Conservation (phyloP, 2,113 vertebrate genomes). For the Arothron firmamentum region DNA sequence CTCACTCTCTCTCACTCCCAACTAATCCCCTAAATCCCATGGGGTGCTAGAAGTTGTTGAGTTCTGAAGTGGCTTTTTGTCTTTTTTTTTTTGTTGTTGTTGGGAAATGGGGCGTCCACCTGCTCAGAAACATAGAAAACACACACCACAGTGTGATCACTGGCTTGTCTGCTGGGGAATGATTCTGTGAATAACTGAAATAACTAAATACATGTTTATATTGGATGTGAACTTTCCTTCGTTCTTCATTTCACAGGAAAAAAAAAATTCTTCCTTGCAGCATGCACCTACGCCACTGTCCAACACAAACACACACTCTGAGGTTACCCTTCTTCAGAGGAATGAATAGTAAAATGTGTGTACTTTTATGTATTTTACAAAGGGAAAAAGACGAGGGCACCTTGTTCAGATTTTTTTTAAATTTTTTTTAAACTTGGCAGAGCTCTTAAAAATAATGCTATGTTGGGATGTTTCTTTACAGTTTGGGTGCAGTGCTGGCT, state of each 20-base stretch:
- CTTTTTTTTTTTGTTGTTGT: slow-evolving; percentile 49
- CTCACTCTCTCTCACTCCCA: slow-evolving; percentile 51
- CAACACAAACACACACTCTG: too few species aligned
- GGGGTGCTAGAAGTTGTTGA: slow-evolving; percentile 59
- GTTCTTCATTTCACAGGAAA: slow-evolving; percentile 1
- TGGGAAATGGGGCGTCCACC: slow-evolving; percentile 66
- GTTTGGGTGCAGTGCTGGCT: too few species aligned
- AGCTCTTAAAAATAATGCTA: too few species aligned
- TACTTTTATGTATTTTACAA: too few species aligned
- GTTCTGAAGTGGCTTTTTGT: slow-evolving; percentile 71
- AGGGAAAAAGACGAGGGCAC: background rate
- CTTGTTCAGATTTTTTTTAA: too few species aligned
- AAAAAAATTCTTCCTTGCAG: background rate
- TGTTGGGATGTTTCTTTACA: too few species aligned
- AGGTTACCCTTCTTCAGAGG: background rate
- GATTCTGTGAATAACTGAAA: slow-evolving; percentile 10
- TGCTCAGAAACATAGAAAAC: slow-evolving; percentile 52
- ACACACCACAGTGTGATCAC: background rate
- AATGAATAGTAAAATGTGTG: too few species aligned
- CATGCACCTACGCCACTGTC: too few species aligned
- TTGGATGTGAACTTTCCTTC: background rate
- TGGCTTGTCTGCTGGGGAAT: slow-evolving; percentile 6
- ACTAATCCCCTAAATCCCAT: slow-evolving; percentile 70
- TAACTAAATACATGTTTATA: slow-evolving; percentile 6
- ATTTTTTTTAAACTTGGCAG: too few species aligned